Evolutionary conservation across 2,888 invertebrate species (phyloP).

Genomic region (Julus scanicus): DNA sequence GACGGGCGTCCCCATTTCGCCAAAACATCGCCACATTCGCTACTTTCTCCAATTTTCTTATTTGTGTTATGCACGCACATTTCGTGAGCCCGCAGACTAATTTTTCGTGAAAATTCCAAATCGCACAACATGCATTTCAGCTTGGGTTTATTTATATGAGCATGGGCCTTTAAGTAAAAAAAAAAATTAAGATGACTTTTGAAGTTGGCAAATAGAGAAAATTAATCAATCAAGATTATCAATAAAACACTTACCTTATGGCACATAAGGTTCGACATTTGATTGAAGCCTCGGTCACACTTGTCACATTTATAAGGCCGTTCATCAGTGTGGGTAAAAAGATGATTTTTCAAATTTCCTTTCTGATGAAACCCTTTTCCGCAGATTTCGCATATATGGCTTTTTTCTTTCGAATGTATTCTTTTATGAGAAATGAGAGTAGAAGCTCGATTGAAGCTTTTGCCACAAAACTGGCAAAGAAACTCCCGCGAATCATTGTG

Average conservation of each 20-base stretch:
- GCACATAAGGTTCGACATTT: conserved; percentile 82
- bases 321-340: conserved; percentile 72
- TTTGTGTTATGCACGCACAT: conserved; percentile 71
- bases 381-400: conserved; percentile 79
- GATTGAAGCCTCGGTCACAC: conserved; percentile 75
- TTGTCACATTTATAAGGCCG: conserved; percentile 80
- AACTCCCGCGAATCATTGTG: conserved; percentile 81
- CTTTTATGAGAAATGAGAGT: conserved; percentile 83
- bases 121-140: conserved; percentile 71
- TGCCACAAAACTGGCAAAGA: conserved; percentile 77
- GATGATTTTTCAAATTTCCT: conserved; percentile 68
- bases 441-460: conserved; percentile 82
- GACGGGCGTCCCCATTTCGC: neutral
- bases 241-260: conserved; percentile 73
- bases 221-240: neutral
- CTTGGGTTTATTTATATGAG: conserved; percentile 70
- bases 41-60: conserved; percentile 61
- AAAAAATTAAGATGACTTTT: too few species aligned
- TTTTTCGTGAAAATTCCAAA: conserved; percentile 70
- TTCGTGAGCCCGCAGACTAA: conserved; percentile 71
- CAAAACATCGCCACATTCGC: neutral
- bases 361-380: conserved; percentile 84
- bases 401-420: conserved; percentile 79
- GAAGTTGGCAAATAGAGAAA: neutral
- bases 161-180: conserved; percentile 66